A percentile compares a stretch with the other conserved stretches of the same genome.
phyloP scores from a whole-genome alignment of 2,888 invertebrate species.

The Hirtodrosophila alboralis region DNA sequence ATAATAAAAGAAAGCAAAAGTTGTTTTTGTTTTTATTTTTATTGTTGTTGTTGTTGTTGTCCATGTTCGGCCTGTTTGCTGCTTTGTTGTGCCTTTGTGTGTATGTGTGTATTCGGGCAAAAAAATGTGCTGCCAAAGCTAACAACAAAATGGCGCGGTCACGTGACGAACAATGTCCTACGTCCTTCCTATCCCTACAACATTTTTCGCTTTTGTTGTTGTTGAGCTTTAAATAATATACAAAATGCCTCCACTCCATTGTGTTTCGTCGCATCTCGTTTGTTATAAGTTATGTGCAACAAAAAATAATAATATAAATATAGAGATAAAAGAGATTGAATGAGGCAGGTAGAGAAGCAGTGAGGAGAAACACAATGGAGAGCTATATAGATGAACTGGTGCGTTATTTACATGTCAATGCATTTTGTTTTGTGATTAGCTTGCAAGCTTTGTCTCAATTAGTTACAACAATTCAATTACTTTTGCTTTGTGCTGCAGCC shows the following conservation, averaged over 20 bases:
- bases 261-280: constrained; percentile 19
- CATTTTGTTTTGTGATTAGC: constrained; percentile 64
- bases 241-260: constrained; percentile 23
- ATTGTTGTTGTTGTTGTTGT: constrained; percentile 37
- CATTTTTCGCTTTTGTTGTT: constrained; percentile 7
- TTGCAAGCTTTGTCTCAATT: constrained; percentile 48
- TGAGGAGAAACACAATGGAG: constrained; percentile 1
- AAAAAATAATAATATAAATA: constrained; percentile 25
- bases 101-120: constrained; percentile 28
- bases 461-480: constrained; percentile 47
- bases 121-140: constrained; percentile 56
- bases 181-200: background rate
- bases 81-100: constrained; percentile 29
- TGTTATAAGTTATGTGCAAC: constrained; percentile 37
- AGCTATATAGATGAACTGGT: constrained; percentile 38
- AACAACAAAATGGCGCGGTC: constrained; percentile 72
- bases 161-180: constrained; percentile 41
- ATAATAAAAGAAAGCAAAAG: constrained; percentile 68
- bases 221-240: constrained; percentile 35
- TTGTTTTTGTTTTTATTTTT: constrained; percentile 34
- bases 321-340: constrained; percentile 1
- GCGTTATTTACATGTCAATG: constrained; percentile 71
- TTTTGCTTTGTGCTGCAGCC: constrained; percentile 34
- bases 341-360: background rate
- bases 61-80: constrained; percentile 47